Conservation (phyloP, 2,797 vertebrate genomes). For the Okamejei kenojei region DNA sequence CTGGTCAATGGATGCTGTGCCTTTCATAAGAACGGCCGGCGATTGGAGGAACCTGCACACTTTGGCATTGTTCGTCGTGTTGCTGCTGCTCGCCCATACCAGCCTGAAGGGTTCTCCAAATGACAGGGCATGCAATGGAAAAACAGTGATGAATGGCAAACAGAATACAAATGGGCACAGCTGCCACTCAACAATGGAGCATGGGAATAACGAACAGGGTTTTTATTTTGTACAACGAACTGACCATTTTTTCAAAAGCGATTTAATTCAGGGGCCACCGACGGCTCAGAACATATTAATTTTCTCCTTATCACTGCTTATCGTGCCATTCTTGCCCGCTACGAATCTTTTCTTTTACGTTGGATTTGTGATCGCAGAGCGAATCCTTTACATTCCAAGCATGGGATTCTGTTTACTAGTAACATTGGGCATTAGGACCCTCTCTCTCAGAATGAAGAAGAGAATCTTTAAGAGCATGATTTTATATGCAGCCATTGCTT, state of each 20-base stretch:
- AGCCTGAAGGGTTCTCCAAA: slow-evolving; percentile 60
- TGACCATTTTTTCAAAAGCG: slow-evolving; percentile 78
- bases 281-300: slow-evolving; percentile 82
- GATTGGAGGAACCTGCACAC: slow-evolving; percentile 87
- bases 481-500: slow-evolving; percentile 70
- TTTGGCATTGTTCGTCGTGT: slow-evolving; percentile 71
- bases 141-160: slow-evolving; percentile 75
- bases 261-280: slow-evolving; percentile 59
- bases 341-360: slow-evolving; percentile 98
- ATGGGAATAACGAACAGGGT: slow-evolving; percentile 61
- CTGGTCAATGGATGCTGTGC: slow-evolving; percentile 97
- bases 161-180: slow-evolving; percentile 82
- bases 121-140: slow-evolving; percentile 71
- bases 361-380: slow-evolving; percentile 95
- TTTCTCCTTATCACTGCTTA: slow-evolving; percentile 83
- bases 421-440: slow-evolving; percentile 78
- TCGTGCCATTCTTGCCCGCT: slow-evolving; percentile 88
- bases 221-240: slow-evolving; percentile 57
- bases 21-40: slow-evolving; percentile 71
- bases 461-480: slow-evolving; percentile 71
- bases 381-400: slow-evolving; percentile 96
- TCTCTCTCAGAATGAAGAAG: slow-evolving; percentile 73
- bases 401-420: slow-evolving; percentile 97
- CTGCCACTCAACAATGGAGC: slow-evolving; percentile 69
- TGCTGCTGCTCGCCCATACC: slow-evolving; percentile 71